Evolutionary conservation across 1,140 invertebrate genomes (phyloP).

Genomic region (Eufriesea mexicana): DNA sequence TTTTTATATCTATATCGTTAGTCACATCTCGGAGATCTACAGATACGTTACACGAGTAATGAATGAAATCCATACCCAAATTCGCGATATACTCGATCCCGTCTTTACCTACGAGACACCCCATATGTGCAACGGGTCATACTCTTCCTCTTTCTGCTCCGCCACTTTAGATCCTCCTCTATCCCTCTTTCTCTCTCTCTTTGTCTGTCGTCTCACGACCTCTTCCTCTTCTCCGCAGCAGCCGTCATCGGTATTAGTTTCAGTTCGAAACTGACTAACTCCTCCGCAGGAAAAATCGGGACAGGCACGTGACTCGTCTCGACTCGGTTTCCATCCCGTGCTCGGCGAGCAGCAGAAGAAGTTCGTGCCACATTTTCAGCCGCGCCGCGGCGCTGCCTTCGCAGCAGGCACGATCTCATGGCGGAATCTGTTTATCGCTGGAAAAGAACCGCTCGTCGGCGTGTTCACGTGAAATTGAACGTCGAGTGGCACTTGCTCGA

Average conservation of each 20-base stretch:
- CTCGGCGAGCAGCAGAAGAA: neutral
- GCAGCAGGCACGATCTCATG: conserved; percentile 5
- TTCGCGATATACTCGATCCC: no score
- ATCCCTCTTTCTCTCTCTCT: neutral
- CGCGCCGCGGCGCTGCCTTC: neutral
- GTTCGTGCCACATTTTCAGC: conserved; percentile 5
- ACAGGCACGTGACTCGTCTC: conserved; percentile 56
- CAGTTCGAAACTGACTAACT: conserved; percentile 53
- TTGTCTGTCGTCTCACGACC: neutral
- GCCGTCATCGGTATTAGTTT: conserved; percentile 60
- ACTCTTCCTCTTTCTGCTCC: conserved; percentile 48
- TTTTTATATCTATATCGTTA: no score
- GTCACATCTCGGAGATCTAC: no score
- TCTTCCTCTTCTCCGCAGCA: neutral
- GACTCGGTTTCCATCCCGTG: neutral
- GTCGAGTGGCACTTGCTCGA: conserved; percentile 26
- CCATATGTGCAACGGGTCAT: conserved; percentile 2
- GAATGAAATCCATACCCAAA: no score
- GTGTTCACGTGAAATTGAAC: conserved; percentile 42
- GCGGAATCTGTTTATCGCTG: conserved; percentile 35
- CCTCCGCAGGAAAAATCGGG: conserved; percentile 54
- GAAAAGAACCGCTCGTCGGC: neutral
- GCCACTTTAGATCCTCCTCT: conserved; percentile 51
- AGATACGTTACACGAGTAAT: neutral
- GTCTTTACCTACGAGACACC: neutral